Evolutionary conservation across 2,888 invertebrate species (phyloP), one percentile per base, ranked within the genome.

Genomic region (Bibio marci): DNA sequence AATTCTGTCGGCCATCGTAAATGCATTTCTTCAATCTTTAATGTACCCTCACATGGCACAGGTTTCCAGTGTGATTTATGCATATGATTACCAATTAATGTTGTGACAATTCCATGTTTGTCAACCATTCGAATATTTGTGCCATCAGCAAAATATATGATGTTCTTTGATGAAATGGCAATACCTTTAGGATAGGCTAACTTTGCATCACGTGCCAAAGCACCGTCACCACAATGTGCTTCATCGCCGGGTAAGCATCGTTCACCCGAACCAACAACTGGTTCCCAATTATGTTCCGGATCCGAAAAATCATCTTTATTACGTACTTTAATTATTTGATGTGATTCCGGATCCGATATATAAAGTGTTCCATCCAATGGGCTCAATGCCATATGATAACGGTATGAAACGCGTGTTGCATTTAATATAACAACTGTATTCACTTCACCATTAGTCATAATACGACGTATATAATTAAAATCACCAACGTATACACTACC

Each of bases 161-260:
- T 78, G 46, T 91, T 92, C 51, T 92, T 88, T 12, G 79, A 80
- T 1, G 88, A 87, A 1, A 95, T 86, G 1, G 94, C 91, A 12
- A 95, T 87, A 50, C 92, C 92, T 67, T 97, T 97, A 0, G 95
- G 92, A 58, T 91, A 92, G 0, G 90, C 87, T 7, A 98, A 70
- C 57, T 90, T 90, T 1, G 97, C 95, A 54, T 90, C 86, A 40
- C 85, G 71, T 0, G 95, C 95, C 34, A 83, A 62, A 1, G 88
- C 91, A 2, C 91, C 92, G 55, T 97, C 97, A 0, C 97, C 97
- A 58, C 97, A 98, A 50, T 88, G 86, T 1, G 88, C 87, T 56
- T 88, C 87, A 55, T 90, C 90, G 3, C 91, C 88, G 0, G 90
- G 90, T 3, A 90, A 64, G 57, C 95, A 95, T 47, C 92, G 71